Percentiles rank a stretch among this genome's conserved stretches.
phyloP scores from a whole-genome alignment of 2,888 invertebrate genomes.

The Atethmia centrago region DNA sequence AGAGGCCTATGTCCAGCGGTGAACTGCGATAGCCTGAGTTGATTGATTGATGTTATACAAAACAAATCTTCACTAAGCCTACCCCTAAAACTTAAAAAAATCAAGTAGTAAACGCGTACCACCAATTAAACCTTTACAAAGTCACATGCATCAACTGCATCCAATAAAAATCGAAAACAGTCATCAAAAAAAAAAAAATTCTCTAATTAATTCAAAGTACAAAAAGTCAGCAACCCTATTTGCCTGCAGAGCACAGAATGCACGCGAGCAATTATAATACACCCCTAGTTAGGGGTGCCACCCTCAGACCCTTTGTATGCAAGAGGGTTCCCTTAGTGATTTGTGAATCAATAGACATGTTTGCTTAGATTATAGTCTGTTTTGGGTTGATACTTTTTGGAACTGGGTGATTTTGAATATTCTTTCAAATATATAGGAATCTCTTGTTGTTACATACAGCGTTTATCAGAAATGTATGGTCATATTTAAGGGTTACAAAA shows the following conservation, averaged over 20 bases:
- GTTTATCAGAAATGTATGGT: no score
- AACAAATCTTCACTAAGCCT: neutral
- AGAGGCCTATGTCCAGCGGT: no score
- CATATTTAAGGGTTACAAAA: no score
- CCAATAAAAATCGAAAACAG: neutral
- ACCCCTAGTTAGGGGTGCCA: slow-evolving; percentile 75
- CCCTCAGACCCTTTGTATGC: slow-evolving; percentile 44
- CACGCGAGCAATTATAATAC: slow-evolving; percentile 84
- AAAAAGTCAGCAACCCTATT: slow-evolving; percentile 62
- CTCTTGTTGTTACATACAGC: neutral
- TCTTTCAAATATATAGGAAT: neutral
- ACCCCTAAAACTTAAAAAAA: neutral
- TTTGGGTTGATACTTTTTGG: slow-evolving; percentile 36
- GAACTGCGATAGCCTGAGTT: no score
- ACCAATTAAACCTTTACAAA: neutral
- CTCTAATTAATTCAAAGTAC: slow-evolving; percentile 45
- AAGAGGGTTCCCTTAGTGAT: slow-evolving; percentile 71
- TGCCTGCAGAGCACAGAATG: slow-evolving; percentile 47
- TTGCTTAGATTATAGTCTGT: slow-evolving; percentile 54
- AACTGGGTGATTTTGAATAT: neutral
- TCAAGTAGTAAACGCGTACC: neutral
- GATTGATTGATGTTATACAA: neutral
- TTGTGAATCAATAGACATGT: slow-evolving; percentile 69
- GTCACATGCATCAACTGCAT: slow-evolving; percentile 7
- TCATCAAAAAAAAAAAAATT: slow-evolving; percentile 10